Percentiles rank a stretch among this genome's conserved stretches.
These are phyloP conservation scores for Daphoenositta chrysoptera DNA, from an alignment of 2,113 vertebrate species.

Conservation along the genomic window DNA sequence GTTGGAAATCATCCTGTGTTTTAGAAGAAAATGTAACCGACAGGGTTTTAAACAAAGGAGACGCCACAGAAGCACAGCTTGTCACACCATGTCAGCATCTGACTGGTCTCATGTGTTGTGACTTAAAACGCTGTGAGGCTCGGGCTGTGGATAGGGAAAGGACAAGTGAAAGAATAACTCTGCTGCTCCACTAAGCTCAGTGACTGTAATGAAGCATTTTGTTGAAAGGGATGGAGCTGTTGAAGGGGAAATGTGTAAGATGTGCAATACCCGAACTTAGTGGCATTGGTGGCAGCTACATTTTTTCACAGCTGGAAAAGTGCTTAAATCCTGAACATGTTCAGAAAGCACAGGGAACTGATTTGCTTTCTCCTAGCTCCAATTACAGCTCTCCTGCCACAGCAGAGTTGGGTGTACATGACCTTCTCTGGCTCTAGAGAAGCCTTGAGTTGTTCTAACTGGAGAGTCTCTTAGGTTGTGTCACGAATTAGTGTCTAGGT, in stretches of 20 bases:
- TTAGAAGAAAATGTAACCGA: neutral
- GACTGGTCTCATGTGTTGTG: slow-evolving; percentile 17
- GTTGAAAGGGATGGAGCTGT: slow-evolving; percentile 14
- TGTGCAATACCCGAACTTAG: neutral
- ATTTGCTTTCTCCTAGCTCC: neutral
- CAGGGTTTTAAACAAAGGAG: slow-evolving; percentile 13
- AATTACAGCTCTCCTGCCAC: neutral
- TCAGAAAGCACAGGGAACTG: neutral
- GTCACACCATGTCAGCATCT: slow-evolving; percentile 25
- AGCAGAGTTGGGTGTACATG: neutral
- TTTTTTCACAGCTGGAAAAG: neutral
- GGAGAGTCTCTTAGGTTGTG: neutral
- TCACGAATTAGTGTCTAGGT: neutral
- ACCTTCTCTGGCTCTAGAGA: neutral
- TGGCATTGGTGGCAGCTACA: neutral
- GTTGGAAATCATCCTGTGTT: slow-evolving; percentile 8
- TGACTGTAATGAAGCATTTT: neutral
- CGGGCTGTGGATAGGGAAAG: neutral
- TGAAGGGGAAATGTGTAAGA: neutral
- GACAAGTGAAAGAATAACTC: neutral
- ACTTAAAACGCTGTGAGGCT: neutral
- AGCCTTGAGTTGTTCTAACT: neutral
- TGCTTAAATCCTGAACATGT: neutral
- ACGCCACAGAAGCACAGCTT: neutral
- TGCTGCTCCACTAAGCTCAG: neutral